phyloP scores from a whole-genome alignment of 2,888 invertebrate genomes.

The Rhabditoides inermis region DNA sequence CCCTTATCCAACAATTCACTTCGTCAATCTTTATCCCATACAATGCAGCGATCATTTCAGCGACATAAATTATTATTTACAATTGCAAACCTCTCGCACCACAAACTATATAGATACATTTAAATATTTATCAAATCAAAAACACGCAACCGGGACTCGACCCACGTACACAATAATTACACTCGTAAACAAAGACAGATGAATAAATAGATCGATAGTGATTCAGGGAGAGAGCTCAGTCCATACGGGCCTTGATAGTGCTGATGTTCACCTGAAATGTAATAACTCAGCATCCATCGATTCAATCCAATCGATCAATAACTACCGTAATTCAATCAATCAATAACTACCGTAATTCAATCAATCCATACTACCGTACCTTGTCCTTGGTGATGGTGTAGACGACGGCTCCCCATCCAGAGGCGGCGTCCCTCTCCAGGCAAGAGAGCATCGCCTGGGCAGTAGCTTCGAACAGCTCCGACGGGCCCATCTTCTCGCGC shows the following conservation, averaged over 20 bases:
- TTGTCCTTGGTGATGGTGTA: slow-evolving; percentile 58
- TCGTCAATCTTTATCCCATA: too few species aligned
- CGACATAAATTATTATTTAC: slow-evolving; percentile 3
- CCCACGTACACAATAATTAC: too few species aligned
- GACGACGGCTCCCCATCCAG: slow-evolving; percentile 95
- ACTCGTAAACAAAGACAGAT: slow-evolving; percentile 1
- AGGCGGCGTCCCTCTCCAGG: slow-evolving; percentile 88
- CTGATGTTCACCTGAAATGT: slow-evolving; percentile 36
- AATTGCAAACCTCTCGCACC: neutral
- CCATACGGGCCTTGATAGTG: slow-evolving; percentile 48
- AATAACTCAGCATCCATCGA: neutral
- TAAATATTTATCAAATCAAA: too few species aligned
- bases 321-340: neutral
- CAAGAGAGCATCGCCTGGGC: slow-evolving; percentile 88
- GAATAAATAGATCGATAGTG: neutral
- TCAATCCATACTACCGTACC: slow-evolving; percentile 4
- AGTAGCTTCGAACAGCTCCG: slow-evolving; percentile 89
- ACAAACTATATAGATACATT: too few species aligned
- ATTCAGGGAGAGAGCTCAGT: slow-evolving; percentile 20
- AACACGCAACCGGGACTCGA: too few species aligned
- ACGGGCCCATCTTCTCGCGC: slow-evolving; percentile 62
- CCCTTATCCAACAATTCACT: too few species aligned
- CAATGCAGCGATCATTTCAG: too few species aligned
- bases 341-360: neutral
- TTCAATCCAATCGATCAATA: neutral